A percentile compares a stretch with the other conserved stretches of the same genome.
Conservation (phyloP, 2,797 vertebrate genomes). For the Scyliorhinus canicula region DNA sequence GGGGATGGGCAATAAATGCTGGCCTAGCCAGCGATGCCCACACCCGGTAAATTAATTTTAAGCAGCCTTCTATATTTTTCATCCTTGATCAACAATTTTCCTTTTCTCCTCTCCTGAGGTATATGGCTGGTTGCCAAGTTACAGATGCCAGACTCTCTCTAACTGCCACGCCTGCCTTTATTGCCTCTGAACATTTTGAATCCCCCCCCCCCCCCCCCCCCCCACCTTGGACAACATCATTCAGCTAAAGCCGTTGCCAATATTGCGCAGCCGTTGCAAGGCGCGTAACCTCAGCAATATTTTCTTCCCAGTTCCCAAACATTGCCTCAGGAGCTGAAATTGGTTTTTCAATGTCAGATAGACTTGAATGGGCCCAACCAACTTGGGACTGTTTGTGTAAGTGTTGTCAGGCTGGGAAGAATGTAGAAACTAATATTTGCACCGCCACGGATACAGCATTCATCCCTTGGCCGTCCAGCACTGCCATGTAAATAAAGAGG, state of each 20-base stretch:
- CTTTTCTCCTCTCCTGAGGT: not conserved
- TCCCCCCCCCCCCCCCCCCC: not conserved
- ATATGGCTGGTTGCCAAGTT: not conserved
- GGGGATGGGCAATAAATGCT: too few species aligned
- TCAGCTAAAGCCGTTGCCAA: not conserved
- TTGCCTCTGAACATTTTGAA: not conserved
- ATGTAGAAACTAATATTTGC: not conserved
- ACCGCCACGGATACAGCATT: not conserved
- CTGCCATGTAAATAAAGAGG: not conserved
- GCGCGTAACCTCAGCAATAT: not conserved
- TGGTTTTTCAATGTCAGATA: not conserved
- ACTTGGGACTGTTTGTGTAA: not conserved
- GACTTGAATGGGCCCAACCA: not conserved
- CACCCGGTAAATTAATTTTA: too few species aligned
- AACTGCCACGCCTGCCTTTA: not conserved
- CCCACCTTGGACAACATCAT: not conserved
- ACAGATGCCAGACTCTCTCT: not conserved
- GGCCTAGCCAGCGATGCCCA: too few species aligned
- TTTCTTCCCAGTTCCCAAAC: not conserved
- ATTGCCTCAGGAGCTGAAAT: not conserved
- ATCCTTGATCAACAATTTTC: not conserved
- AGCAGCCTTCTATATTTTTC: too few species aligned
- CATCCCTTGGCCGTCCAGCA: not conserved
- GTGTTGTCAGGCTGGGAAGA: not conserved
- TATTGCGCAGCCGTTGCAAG: not conserved